These are phyloP conservation scores for Spea hammondii DNA, from an alignment of 2,797 vertebrate genomes.

Conservation along the genomic window DNA sequence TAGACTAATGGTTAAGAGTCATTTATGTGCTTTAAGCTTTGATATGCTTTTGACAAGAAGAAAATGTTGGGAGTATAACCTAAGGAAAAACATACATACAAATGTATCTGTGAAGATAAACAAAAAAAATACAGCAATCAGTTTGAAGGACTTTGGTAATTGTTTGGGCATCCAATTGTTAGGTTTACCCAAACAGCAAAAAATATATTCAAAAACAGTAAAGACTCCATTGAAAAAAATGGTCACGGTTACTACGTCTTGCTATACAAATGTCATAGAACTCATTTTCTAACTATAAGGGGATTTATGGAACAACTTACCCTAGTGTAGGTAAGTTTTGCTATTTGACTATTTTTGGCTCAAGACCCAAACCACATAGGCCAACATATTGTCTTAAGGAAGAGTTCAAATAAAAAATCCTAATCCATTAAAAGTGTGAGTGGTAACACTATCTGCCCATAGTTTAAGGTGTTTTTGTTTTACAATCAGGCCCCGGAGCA, in stretches of 20 bases:
- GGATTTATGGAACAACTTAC: neutral
- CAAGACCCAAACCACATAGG: too few species aligned
- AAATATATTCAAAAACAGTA: neutral
- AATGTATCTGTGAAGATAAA: slow-evolving; percentile 48
- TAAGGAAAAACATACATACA: slow-evolving; percentile 56
- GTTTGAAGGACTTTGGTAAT: slow-evolving; percentile 36
- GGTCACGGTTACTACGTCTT: neutral
- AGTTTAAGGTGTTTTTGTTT: too few species aligned
- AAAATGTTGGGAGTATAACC: slow-evolving; percentile 61
- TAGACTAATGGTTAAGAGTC: slow-evolving; percentile 70
- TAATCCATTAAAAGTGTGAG: too few species aligned
- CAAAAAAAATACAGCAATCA: slow-evolving; percentile 44
- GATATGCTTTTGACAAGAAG: slow-evolving; percentile 63
- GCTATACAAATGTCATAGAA: neutral
- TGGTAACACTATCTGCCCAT: too few species aligned
- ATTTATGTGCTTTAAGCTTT: slow-evolving; percentile 67
- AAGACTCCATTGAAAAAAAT: slow-evolving; percentile 48
- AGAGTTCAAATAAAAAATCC: too few species aligned
- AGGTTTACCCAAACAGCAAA: slow-evolving; percentile 5
- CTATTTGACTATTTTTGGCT: neutral
- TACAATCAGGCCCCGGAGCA: neutral
- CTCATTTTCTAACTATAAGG: neutral
- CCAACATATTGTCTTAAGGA: too few species aligned
- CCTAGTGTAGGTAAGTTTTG: neutral
- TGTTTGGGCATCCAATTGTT: slow-evolving; percentile 32